A percentile compares a stretch with the other conserved stretches of the same genome.
phyloP scores from a whole-genome alignment of 2,113 vertebrate species.

The Atherinomorus stipes region DNA sequence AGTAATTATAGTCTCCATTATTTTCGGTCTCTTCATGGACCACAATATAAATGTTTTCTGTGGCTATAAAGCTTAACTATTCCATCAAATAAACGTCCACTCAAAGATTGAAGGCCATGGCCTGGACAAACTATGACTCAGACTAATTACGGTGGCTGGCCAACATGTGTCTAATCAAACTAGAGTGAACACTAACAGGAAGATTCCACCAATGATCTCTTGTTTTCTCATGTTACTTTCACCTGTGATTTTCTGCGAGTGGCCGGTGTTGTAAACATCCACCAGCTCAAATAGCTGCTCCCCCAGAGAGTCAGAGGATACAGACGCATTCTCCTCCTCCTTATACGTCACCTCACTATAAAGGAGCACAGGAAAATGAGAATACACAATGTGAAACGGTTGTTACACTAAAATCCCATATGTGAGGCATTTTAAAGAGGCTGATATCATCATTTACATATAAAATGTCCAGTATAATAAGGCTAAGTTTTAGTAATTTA shows the following conservation, averaged over 20 bases:
- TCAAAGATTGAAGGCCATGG: not conserved
- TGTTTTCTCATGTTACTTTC: not conserved
- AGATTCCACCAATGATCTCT: too few species aligned
- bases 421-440: not conserved
- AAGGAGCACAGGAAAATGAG: conserved; percentile 7
- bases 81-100: not conserved
- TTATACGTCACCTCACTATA: conserved; percentile 58
- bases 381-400: not conserved
- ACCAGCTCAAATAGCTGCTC: conserved; percentile 85
- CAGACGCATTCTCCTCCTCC: conserved; percentile 75
- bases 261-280: conserved; percentile 81
- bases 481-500: too few species aligned
- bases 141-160: too few species aligned
- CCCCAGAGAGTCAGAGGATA: conserved; percentile 83
- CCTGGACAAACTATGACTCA: too few species aligned
- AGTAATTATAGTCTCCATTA: too few species aligned
- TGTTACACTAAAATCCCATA: not conserved
- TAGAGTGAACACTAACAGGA: not conserved
- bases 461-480: too few species aligned
- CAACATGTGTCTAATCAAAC: not conserved
- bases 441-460: not conserved
- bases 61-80: too few species aligned
- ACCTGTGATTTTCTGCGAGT: conserved; percentile 87
- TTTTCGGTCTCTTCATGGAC: too few species aligned
- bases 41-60: not conserved